Base-by-base conservation (phyloP, 2,797 vertebrate genomes). In the Sebastes kiyomatsui region DNA sequence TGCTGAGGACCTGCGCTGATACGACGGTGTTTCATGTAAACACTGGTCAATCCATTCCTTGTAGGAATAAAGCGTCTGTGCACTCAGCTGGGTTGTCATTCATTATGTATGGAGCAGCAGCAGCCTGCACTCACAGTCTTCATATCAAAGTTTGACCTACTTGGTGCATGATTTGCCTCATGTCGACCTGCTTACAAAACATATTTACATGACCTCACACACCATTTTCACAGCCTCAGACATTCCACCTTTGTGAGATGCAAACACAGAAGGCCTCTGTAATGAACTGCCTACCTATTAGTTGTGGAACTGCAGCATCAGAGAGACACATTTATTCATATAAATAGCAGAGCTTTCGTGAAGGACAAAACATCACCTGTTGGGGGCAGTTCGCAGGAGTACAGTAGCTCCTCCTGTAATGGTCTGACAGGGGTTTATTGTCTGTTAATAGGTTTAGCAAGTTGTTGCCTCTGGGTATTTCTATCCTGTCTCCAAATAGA, bases 401-500 rank as follows among this genome's bases (percentile, higher is more conserved):
- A 58, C 65, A 64, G 55, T 30, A 35, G 59, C 35, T 69, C 80
- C 72, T 66, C 59, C 66, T 71, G 49, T 66, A 77, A 72, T 42
- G 30, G 75, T 71, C 80, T 74, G 82, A 80, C 82, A 65, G 59
- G 85, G 88, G 80, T 93, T 93, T 92, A 88, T 86, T 85, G 79
- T 82, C 72, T 85, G 77, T 52, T 93, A 93, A 93, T 92, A 80
- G 91, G 88, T 92, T 93, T 85, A 90, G 66, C 86, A 61, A 71
- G 79, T 86, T 72, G 79, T 86, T 79, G 79, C 81, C 84, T 83
- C 73, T 62, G 75, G 84, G 80, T 94, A 90, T 94, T 94, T 94
- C 80, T 91, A 84, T 88, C 89, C 87, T 72, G 72, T 66, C 88
- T 85, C 91, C 87, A 92, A 95, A 94, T 93, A 95, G 84, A 90